Evolutionary conservation across 2,888 invertebrate genomes (phyloP).

Genomic region (Polyommatus iphigenia): DNA sequence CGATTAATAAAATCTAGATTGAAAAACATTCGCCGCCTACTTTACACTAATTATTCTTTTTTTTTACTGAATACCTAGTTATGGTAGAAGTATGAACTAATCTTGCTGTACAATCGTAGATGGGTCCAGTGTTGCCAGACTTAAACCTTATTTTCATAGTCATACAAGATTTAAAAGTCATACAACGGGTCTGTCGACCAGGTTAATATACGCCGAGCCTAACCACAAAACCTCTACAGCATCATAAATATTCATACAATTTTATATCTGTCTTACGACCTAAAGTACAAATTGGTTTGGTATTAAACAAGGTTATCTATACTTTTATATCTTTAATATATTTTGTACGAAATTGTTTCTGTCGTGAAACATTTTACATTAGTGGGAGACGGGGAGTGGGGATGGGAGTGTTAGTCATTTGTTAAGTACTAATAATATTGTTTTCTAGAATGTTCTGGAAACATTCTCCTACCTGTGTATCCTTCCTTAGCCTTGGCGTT

Average conservation of each 20-base stretch:
- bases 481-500: no score
- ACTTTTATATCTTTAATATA: slow-evolving; percentile 16
- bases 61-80: no score
- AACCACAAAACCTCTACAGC: not conserved
- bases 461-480: no score
- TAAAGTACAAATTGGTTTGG: slow-evolving; percentile 24
- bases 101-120: not conserved
- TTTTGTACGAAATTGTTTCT: not conserved
- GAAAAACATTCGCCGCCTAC: no score
- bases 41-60: no score
- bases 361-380: not conserved
- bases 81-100: no score
- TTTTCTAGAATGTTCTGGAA: no score
- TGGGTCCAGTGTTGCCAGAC: not conserved
- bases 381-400: no score
- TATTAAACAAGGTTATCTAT: slow-evolving; percentile 17
- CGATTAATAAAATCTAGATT: no score
- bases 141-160: not conserved
- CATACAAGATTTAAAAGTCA: not conserved
- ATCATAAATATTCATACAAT: slow-evolving; percentile 18
- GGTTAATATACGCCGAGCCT: not conserved
- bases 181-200: not conserved
- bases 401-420: no score
- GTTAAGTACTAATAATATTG: no score
- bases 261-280: slow-evolving; percentile 14